Evolutionary conservation across 2,113 vertebrate genomes (phyloP).

Genomic region (Verasper variegatus): DNA sequence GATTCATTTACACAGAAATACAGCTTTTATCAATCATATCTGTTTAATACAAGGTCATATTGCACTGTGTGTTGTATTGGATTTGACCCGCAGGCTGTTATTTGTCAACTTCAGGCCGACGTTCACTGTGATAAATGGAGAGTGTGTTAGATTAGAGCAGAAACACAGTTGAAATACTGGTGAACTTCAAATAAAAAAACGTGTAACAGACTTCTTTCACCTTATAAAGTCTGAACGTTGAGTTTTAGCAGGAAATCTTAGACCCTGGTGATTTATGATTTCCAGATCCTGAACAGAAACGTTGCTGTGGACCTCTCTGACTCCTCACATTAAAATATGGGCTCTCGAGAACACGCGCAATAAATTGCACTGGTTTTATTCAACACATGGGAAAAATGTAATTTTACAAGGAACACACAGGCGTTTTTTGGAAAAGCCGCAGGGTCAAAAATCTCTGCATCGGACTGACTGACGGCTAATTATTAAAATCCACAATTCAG

Average conservation of each 20-base stretch:
- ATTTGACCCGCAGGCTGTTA: not conserved
- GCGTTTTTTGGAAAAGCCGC: not conserved
- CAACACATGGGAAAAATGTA: not conserved
- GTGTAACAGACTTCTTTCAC: not conserved
- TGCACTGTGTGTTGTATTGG: not conserved
- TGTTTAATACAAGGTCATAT: not conserved
- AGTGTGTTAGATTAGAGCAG: not conserved
- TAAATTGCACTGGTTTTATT: not conserved
- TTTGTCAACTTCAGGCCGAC: not conserved
- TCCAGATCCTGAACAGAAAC: constrained; percentile 7
- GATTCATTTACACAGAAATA: no score
- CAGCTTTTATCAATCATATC: not conserved
- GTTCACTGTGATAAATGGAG: not conserved
- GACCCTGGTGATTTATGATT: constrained; percentile 9
- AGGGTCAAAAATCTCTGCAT: not conserved
- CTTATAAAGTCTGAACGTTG: not conserved
- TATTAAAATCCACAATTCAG: constrained; percentile 21
- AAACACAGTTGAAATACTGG: not conserved
- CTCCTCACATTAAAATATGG: constrained; percentile 6
- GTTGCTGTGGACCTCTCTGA: not conserved
- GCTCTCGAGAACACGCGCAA: not conserved
- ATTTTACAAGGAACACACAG: not conserved
- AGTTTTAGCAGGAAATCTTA: not conserved
- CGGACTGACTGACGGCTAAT: not conserved
- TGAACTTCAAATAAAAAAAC: not conserved